phyloP scores from a whole-genome alignment of 2,113 vertebrate genomes.

The Zosterops hypoxanthus region DNA sequence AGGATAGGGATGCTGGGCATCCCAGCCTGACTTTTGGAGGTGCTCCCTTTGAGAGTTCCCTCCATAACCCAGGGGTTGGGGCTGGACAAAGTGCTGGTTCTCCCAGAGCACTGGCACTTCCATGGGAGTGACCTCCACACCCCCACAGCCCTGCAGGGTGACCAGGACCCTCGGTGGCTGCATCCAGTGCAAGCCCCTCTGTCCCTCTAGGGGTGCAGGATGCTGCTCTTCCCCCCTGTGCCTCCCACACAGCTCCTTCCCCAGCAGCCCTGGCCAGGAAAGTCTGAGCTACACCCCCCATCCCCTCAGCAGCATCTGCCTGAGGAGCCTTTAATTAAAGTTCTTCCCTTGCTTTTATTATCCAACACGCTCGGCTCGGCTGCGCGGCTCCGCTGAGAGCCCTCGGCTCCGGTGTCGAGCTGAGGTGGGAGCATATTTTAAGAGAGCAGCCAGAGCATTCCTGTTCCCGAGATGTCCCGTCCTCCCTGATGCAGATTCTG shows the following conservation, averaged over 20 bases:
- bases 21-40: neutral
- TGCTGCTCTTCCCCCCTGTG: fast-evolving
- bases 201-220: neutral
- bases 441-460: constrained; percentile 4
- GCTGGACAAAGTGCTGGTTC: fast-evolving
- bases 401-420: neutral
- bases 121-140: too few species aligned
- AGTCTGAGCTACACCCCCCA: neutral
- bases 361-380: neutral
- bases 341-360: constrained; percentile 12
- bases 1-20: fast-evolving
- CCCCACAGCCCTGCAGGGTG: neutral
- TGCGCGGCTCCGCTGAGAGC: neutral
- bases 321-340: constrained; percentile 42
- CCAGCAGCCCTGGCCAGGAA: neutral
- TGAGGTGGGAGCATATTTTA: constrained; percentile 11
- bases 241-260: neutral
- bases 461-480: constrained; percentile 23
- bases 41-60: neutral
- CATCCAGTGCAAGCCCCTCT: neutral
- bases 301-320: neutral
- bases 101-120: neutral
- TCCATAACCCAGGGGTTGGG: neutral
- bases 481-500: neutral
- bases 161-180: fast-evolving